phyloP scores from a whole-genome alignment of 2,797 vertebrate species.

The Okamejei kenojei region DNA sequence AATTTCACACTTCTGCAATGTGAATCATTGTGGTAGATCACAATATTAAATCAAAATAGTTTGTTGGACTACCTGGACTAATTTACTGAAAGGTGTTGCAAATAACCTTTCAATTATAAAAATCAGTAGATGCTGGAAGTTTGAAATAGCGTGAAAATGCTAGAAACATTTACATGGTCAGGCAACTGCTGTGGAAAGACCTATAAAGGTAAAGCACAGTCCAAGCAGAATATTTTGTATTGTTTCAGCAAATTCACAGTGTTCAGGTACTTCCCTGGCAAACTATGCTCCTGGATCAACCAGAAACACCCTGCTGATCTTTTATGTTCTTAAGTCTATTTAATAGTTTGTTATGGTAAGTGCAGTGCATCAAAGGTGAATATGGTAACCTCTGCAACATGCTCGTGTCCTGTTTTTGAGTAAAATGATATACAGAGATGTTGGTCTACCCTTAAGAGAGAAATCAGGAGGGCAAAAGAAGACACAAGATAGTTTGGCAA shows the following conservation, averaged over 20 bases:
- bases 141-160: too few species aligned
- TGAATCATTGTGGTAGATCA: neutral
- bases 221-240: neutral
- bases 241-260: constrained; percentile 2
- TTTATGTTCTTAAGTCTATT: neutral
- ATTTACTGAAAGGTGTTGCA: neutral
- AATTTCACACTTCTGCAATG: neutral
- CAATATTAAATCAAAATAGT: neutral
- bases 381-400: neutral
- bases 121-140: too few species aligned
- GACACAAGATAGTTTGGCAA: too few species aligned
- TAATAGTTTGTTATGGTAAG: neutral
- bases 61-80: neutral
- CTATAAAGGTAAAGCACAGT: neutral
- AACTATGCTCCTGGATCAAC: neutral
- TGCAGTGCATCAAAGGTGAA: neutral
- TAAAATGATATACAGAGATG: neutral
- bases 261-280: neutral
- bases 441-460: too few species aligned
- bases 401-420: neutral
- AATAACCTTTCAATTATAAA: neutral
- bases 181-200: too few species aligned
- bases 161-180: too few species aligned
- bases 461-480: too few species aligned
- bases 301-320: neutral